Conservation (phyloP, 2,888 invertebrate genomes). For the Parelbella ahira region DNA sequence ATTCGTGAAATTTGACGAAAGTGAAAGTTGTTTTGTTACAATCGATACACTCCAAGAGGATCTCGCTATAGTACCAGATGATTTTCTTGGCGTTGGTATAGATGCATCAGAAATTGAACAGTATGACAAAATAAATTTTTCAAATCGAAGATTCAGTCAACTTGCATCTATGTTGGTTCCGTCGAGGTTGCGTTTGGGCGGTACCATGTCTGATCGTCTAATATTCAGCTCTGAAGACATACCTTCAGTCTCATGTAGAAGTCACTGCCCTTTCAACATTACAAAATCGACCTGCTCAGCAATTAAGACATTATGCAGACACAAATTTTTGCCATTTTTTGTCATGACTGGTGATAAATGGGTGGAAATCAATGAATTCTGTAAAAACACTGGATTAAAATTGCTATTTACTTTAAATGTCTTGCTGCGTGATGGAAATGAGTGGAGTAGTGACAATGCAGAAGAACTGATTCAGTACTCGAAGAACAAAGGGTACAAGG, state of each 20-base stretch:
- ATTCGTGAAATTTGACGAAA: slow-evolving; percentile 57
- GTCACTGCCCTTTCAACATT: slow-evolving; percentile 48
- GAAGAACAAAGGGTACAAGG: slow-evolving; percentile 67
- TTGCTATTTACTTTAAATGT: slow-evolving; percentile 87
- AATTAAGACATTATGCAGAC: slow-evolving; percentile 56
- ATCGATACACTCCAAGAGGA: slow-evolving; percentile 54
- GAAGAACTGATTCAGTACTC: slow-evolving; percentile 83
- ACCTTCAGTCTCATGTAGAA: slow-evolving; percentile 43
- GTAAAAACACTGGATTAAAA: slow-evolving; percentile 74
- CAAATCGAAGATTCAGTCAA: slow-evolving; percentile 43
- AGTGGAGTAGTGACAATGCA: slow-evolving; percentile 86
- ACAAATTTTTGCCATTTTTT: slow-evolving; percentile 61
- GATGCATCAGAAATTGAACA: slow-evolving; percentile 70
- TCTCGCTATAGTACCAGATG: slow-evolving; percentile 55
- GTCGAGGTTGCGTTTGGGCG: slow-evolving; percentile 84
- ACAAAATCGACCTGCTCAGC: slow-evolving; percentile 55
- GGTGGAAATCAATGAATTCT: slow-evolving; percentile 82
- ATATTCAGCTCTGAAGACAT: slow-evolving; percentile 74
- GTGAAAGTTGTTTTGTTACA: slow-evolving; percentile 55
- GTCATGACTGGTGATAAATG: slow-evolving; percentile 78
- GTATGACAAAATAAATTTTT: slow-evolving; percentile 50
- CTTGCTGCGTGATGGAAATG: slow-evolving; percentile 75
- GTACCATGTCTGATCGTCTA: slow-evolving; percentile 85
- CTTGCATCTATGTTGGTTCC: slow-evolving; percentile 81
- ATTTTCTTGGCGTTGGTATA: slow-evolving; percentile 80